Conservation (phyloP, 2,797 vertebrate genomes). For the Melanotaenia pygmaea region DNA sequence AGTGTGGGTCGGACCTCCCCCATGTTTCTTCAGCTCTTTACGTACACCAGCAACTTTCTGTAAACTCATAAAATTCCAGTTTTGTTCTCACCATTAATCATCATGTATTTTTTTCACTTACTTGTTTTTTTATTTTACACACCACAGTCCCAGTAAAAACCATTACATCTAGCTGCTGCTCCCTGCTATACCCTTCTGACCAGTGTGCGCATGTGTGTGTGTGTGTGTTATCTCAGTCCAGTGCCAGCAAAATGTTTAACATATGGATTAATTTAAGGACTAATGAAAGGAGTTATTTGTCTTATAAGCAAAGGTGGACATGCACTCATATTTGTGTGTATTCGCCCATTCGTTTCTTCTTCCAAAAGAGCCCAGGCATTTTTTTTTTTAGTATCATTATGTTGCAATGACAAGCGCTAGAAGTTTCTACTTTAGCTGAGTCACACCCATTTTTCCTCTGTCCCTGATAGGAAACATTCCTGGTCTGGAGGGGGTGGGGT, state of each 20-base stretch:
- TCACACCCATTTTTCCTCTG: conserved; percentile 42
- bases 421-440: conserved; percentile 11
- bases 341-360: neutral
- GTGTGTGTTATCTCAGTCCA: conserved; percentile 24
- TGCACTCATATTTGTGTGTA: neutral
- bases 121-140: neutral
- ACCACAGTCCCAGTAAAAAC: neutral
- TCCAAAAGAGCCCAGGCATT: neutral
- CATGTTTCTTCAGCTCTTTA: neutral
- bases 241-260: conserved; percentile 49
- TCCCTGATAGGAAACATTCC: conserved; percentile 22
- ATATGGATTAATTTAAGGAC: conserved; percentile 65
- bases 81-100: neutral
- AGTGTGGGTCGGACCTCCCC: conserved; percentile 16
- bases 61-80: neutral
- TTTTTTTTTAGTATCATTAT: neutral
- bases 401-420: neutral
- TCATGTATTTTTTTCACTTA: neutral
- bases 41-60: neutral
- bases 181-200: neutral
- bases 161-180: neutral
- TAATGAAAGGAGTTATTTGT: conserved; percentile 59
- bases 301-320: conserved; percentile 38
- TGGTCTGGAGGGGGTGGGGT: conserved; percentile 17
- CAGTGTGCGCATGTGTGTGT: accelerated